These are phyloP conservation scores for Crioceris asparagi DNA, from an alignment of 2,888 invertebrate genomes.

Conservation along the genomic window DNA sequence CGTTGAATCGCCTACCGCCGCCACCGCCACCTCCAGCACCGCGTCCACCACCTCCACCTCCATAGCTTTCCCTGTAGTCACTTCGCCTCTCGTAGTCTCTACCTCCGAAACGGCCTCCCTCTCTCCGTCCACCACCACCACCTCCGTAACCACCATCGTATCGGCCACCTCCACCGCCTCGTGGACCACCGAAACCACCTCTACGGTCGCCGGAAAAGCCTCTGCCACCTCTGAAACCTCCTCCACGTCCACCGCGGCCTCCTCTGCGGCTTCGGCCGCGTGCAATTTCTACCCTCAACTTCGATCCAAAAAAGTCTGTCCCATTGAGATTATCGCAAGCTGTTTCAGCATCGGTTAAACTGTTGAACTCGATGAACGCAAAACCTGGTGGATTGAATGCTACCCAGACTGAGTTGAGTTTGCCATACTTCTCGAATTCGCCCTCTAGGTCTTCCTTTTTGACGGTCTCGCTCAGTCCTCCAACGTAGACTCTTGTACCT, in stretches of 20 bases:
- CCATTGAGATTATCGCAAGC: slow-evolving; percentile 85
- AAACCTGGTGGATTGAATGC: slow-evolving; percentile 91
- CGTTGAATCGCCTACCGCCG: slow-evolving; percentile 23
- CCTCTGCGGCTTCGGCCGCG: slow-evolving; percentile 63
- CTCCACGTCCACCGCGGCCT: slow-evolving; percentile 47
- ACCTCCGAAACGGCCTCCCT: slow-evolving; percentile 20
- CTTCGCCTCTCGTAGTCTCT: slow-evolving; percentile 25
- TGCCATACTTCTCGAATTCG: slow-evolving; percentile 86
- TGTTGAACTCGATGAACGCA: slow-evolving; percentile 87
- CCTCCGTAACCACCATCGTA: slow-evolving; percentile 21
- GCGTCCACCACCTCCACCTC: slow-evolving; percentile 24
- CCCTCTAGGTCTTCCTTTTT: slow-evolving; percentile 86
- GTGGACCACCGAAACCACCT: slow-evolving; percentile 27
- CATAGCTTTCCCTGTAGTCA: slow-evolving; percentile 23
- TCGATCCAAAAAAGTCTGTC: slow-evolving; percentile 76
- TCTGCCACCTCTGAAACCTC: slow-evolving; percentile 40
- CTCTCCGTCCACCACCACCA: slow-evolving; percentile 23
- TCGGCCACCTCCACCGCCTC: slow-evolving; percentile 20
- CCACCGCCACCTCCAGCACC: slow-evolving; percentile 22
- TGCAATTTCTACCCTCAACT: slow-evolving; percentile 79
- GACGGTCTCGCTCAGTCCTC: slow-evolving; percentile 77
- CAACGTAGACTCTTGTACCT: slow-evolving; percentile 79
- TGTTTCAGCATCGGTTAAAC: slow-evolving; percentile 78
- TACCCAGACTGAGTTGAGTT: slow-evolving; percentile 86
- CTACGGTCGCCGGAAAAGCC: slow-evolving; percentile 26